These are phyloP conservation scores for Mesocricetus auratus DNA, from an alignment of 2,113 vertebrate species.

Conservation along the genomic window DNA sequence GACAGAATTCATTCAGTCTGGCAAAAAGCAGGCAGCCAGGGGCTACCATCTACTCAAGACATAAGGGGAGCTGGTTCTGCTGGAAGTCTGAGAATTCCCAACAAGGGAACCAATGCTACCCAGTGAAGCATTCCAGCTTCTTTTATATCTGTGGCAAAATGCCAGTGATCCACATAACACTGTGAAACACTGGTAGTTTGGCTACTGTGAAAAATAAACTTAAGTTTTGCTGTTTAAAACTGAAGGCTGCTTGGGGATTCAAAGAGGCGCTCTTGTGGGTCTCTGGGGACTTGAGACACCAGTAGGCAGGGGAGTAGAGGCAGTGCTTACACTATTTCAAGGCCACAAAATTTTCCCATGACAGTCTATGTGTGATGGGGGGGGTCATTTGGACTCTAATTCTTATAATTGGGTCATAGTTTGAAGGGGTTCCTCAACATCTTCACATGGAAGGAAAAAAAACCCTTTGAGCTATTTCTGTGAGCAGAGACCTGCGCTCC, in stretches of 20 bases:
- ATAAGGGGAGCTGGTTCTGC: background rate
- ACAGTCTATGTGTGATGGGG: background rate
- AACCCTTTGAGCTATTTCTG: slow-evolving; percentile 76
- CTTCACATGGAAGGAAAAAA: slow-evolving; percentile 16
- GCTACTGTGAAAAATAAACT: background rate
- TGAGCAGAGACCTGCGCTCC: slow-evolving; percentile 26
- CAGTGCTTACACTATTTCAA: background rate
- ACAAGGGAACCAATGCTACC: accelerated
- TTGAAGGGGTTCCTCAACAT: slow-evolving; percentile 87
- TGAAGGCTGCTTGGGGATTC: background rate
- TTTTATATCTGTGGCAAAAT: background rate
- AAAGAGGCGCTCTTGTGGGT: background rate
- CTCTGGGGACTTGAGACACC: background rate
- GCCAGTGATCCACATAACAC: background rate
- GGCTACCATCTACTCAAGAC: background rate
- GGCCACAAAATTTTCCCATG: background rate
- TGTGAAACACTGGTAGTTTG: background rate
- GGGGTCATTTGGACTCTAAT: background rate
- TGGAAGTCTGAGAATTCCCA: accelerated
- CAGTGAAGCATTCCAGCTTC: background rate
- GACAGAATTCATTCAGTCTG: background rate
- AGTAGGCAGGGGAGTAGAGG: background rate
- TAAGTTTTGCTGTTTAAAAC: background rate
- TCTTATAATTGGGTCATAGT: slow-evolving; percentile 87
- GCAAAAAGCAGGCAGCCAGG: background rate